Evolutionary conservation across 1,140 invertebrate species (phyloP).

Genomic region (Brachionus rotundiformis): DNA sequence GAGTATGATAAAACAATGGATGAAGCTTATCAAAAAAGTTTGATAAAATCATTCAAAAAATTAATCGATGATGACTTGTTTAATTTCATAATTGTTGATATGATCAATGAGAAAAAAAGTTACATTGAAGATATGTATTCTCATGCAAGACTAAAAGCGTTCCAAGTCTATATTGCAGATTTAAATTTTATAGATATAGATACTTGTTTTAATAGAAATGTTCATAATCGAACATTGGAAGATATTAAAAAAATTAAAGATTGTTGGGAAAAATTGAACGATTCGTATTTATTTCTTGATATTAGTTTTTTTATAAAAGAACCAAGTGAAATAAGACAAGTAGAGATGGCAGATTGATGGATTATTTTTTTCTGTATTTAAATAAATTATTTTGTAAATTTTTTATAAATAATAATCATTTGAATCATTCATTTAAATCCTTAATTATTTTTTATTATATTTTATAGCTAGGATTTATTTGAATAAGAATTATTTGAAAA

Average conservation of each 20-base stretch:
- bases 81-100: constrained; percentile 86
- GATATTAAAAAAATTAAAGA: constrained; percentile 71
- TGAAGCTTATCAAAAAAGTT: constrained; percentile 75
- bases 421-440: too few species aligned
- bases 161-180: constrained; percentile 86
- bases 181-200: constrained; percentile 75
- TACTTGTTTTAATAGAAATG: constrained; percentile 78
- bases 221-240: constrained; percentile 75
- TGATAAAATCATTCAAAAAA: constrained; percentile 87
- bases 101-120: constrained; percentile 71
- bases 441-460: too few species aligned
- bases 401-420: background rate
- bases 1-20: constrained; percentile 86
- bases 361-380: too few species aligned
- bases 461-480: too few species aligned
- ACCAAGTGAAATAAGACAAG: background rate
- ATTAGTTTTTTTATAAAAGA: background rate
- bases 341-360: background rate
- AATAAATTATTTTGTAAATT: background rate
- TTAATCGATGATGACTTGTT: constrained; percentile 87
- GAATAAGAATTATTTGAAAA: too few species aligned
- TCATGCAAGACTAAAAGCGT: constrained; percentile 81
- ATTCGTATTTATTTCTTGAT: background rate
- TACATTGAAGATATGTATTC: constrained; percentile 83
- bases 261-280: background rate